phyloP scores from a whole-genome alignment of 2,113 vertebrate species.

The Oncorhynchus clarkii region DNA sequence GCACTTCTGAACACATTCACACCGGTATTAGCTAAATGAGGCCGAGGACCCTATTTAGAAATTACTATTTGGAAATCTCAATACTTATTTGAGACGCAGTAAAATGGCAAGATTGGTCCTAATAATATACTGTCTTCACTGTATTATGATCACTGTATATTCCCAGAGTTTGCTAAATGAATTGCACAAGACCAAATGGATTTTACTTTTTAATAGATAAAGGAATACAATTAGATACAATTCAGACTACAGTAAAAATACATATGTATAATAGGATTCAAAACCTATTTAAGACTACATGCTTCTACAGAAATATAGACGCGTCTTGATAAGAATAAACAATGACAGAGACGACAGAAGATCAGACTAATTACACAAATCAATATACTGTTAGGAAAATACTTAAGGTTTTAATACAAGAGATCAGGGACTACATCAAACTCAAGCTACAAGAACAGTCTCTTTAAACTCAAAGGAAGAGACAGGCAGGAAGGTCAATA shows the following conservation, averaged over 20 bases:
- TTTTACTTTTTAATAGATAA: neutral
- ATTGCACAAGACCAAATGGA: neutral
- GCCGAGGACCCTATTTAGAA: too few relatives aligned
- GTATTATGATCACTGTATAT: too few relatives aligned
- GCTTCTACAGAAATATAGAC: neutral
- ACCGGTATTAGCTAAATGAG: neutral
- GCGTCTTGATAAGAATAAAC: neutral
- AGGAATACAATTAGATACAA: neutral
- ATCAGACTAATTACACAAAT: neutral
- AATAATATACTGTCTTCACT: too few relatives aligned
- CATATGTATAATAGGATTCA: neutral
- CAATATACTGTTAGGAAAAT: constrained; percentile 37
- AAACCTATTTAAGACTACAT: neutral
- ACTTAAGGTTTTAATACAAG: constrained; percentile 23
- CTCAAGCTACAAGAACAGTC: neutral
- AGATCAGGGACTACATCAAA: neutral
- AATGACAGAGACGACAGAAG: neutral
- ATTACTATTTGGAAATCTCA: too few relatives aligned
- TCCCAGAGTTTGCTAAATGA: too few relatives aligned
- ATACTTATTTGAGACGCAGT: too few relatives aligned
- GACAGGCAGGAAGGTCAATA: neutral
- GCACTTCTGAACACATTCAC: neutral
- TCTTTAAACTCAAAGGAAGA: neutral
- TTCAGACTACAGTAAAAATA: neutral
- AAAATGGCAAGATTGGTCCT: too few relatives aligned